A percentile compares a stretch with the other conserved stretches of the same genome.
phyloP scores from a whole-genome alignment of 2,888 invertebrate species.

The Saturnia pavonia region DNA sequence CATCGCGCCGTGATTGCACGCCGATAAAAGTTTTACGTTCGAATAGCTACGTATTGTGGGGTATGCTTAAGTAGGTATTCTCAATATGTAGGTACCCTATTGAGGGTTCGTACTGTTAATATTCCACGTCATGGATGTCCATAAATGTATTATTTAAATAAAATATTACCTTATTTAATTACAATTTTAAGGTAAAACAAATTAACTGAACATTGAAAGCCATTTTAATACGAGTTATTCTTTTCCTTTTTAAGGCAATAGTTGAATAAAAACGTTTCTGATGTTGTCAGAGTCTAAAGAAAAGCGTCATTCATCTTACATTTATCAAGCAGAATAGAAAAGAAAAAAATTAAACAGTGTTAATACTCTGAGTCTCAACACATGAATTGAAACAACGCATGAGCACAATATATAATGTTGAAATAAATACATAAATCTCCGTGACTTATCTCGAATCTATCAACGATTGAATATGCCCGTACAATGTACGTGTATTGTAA shows the following conservation, averaged over 20 bases:
- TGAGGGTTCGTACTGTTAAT: not conserved
- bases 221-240: not conserved
- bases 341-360: no score
- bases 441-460: not conserved
- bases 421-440: not conserved
- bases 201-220: not conserved
- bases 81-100: not conserved
- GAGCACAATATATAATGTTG: not conserved
- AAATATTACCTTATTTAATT: not conserved
- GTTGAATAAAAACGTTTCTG: no score
- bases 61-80: not conserved
- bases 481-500: not conserved
- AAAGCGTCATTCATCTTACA: not conserved
- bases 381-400: not conserved
- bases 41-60: not conserved
- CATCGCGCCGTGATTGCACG: conserved; percentile 40
- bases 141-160: not conserved
- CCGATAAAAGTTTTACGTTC: conserved; percentile 41
- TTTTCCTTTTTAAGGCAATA: not conserved
- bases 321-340: no score
- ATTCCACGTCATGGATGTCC: not conserved
- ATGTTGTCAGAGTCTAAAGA: not conserved
- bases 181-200: not conserved
- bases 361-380: not conserved
- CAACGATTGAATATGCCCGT: not conserved